A percentile compares a stretch with the other conserved stretches of the same genome.
Conservation (phyloP, 2,113 vertebrate genomes). For the Hyla sarda region DNA sequence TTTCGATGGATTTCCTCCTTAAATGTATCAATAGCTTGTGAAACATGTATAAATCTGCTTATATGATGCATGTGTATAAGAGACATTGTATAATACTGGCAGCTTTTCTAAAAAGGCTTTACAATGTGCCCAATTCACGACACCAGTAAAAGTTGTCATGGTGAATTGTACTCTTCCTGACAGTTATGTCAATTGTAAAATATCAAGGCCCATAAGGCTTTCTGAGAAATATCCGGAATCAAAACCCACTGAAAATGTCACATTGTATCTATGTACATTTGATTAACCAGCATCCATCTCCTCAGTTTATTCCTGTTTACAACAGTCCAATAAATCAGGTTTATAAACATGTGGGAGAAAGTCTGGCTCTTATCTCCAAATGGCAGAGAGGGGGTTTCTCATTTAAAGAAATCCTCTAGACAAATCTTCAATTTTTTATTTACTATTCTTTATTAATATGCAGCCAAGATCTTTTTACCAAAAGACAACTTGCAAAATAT, state of each 20-base stretch:
- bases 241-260: slow-evolving; percentile 16
- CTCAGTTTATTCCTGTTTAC: slow-evolving; percentile 7
- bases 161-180: slow-evolving; percentile 17
- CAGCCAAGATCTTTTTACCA: neutral
- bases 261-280: slow-evolving; percentile 25
- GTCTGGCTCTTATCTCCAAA: neutral
- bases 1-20: no score
- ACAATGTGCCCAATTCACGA: neutral
- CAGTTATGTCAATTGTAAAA: slow-evolving; percentile 18
- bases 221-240: slow-evolving; percentile 9
- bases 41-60: neutral
- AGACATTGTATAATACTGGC: neutral
- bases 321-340: neutral
- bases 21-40: neutral
- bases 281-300: slow-evolving; percentile 8
- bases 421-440: neutral
- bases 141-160: slow-evolving; percentile 24
- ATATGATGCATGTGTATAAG: neutral
- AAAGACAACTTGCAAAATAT: no score
- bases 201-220: slow-evolving; percentile 28
- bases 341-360: neutral
- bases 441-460: neutral
- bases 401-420: neutral
- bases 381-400: neutral
- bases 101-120: neutral